Evolutionary conservation across 64 coral and sea anemone genomes (phyloP), one percentile per base, ranked within the genome.

Genomic region (Montipora efflorescens): DNA sequence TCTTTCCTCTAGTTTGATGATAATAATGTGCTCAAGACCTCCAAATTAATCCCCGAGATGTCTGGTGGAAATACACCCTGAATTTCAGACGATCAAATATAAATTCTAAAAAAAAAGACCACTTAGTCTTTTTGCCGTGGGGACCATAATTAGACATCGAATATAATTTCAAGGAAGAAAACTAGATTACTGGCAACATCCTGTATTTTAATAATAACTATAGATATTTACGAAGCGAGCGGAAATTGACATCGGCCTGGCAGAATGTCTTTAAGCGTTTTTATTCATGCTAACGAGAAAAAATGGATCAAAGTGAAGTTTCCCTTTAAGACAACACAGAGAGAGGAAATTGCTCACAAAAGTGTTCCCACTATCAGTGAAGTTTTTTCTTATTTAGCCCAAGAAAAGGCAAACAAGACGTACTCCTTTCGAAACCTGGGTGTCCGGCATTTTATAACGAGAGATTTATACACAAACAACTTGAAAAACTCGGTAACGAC

Each of bases 171-270:
- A 72, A 21, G 83, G 95, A 96, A 89, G 84, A 96, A 85, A 96
- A 96, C 91, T 87, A 96, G 87, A 96, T 96, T 96, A 96, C 91
- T 90, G 23, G 68, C 81, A 85, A 93, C 95, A 93, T 96, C 95
- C 95, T 96, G 95, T 93, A 79, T 96, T 92, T 96, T 88, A 89
- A 93, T 96, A 96, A 96, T 93, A 93, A 74, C 83, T 82, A 90
- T 82, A 83, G 76, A 75, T 91, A 77, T 79, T 77, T 59, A 96
- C 73, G 92, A 96, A 84, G 21, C 25, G 70, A 93, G 79, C 91
- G 95, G 95, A 96, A 96, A 93, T 96, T 89, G 91, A 67, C 67
- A 78, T 64, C 85, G 91, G 78, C 82, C 61, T 88, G 58, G 91
- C 86, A 84, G 92, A 93, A 96, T 90, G 91, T 90, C 87, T 96